phyloP scores from a whole-genome alignment of 35 echinoderm and acorn worm species.

The Eucidaris tribuloides region DNA sequence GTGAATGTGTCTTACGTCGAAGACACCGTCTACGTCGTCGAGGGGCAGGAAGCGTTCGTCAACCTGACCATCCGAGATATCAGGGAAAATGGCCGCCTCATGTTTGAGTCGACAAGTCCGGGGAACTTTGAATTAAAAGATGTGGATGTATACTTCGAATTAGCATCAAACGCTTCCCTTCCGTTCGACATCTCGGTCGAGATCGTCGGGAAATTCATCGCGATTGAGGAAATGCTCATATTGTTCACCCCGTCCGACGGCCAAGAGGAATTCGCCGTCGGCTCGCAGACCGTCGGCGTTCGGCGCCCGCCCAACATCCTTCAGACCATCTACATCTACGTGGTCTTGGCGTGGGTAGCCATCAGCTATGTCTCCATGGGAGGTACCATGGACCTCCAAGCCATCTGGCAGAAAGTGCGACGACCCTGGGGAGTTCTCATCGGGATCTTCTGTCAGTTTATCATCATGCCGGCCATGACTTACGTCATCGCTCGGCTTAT shows the following conservation, averaged over 20 bases:
- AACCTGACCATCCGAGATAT: neutral
- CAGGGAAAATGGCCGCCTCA: neutral
- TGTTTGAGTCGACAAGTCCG: neutral
- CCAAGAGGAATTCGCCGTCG: neutral
- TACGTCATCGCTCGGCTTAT: constrained; percentile 13
- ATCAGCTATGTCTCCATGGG: constrained; percentile 68
- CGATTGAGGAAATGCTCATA: neutral
- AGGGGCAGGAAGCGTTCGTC: neutral
- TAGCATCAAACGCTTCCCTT: neutral
- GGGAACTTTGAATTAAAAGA: neutral
- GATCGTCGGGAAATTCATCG: neutral
- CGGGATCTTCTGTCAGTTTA: constrained; percentile 68
- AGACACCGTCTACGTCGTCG: neutral
- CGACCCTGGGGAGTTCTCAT: constrained; percentile 69
- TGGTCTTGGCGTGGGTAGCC: constrained; percentile 41
- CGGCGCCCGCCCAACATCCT: neutral
- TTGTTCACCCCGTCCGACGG: constrained; percentile 1
- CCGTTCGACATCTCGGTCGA: neutral
- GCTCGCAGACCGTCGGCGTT: neutral
- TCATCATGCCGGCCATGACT: constrained; percentile 62
- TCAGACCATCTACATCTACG: constrained; percentile 29
- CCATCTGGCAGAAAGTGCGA: constrained; percentile 28
- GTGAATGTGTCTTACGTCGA: neutral
- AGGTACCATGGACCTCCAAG: constrained; percentile 31
- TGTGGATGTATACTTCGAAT: neutral